Conservation (phyloP, 2,888 invertebrate genomes). For the Athalia rosae region DNA sequence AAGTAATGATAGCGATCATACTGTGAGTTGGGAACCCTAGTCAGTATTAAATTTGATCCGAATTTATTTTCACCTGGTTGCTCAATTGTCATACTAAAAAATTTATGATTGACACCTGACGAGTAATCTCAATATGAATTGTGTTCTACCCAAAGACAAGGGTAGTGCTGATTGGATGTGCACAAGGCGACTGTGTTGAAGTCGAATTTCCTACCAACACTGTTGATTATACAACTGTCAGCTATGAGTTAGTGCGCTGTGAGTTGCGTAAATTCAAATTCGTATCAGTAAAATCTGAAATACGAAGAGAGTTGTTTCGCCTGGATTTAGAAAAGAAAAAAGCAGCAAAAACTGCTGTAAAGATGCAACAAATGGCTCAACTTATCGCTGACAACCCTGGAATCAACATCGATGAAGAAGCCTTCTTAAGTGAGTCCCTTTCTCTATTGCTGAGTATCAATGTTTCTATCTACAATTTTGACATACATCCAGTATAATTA, state of each 20-base stretch:
- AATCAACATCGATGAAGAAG: constrained; percentile 78
- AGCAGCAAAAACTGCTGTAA: constrained; percentile 74
- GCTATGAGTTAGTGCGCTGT: constrained; percentile 72
- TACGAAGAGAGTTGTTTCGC: constrained; percentile 78
- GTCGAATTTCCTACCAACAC: constrained; percentile 73
- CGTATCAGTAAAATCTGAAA: constrained; percentile 78
- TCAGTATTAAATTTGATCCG: background rate
- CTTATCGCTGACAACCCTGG: constrained; percentile 77
- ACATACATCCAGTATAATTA: background rate
- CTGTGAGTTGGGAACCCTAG: too few species aligned
- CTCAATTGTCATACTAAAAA: background rate
- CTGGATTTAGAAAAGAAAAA: constrained; percentile 76
- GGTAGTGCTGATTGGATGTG: constrained; percentile 76
- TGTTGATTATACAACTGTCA: constrained; percentile 72
- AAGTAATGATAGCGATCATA: constrained; percentile 50
- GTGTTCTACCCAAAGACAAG: constrained; percentile 65
- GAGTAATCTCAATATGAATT: constrained; percentile 16
- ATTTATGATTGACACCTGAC: background rate
- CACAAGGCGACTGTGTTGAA: constrained; percentile 76
- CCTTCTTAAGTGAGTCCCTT: constrained; percentile 76
- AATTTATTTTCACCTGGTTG: background rate
- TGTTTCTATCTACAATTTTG: background rate
- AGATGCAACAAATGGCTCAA: constrained; percentile 78
- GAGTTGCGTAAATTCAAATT: constrained; percentile 74
- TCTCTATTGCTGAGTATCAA: background rate